A percentile compares a stretch with the other conserved stretches of the same genome.
Evolutionary conservation across 2,888 invertebrate species (phyloP).

Genomic region (Cecidostiba fungosa): DNA sequence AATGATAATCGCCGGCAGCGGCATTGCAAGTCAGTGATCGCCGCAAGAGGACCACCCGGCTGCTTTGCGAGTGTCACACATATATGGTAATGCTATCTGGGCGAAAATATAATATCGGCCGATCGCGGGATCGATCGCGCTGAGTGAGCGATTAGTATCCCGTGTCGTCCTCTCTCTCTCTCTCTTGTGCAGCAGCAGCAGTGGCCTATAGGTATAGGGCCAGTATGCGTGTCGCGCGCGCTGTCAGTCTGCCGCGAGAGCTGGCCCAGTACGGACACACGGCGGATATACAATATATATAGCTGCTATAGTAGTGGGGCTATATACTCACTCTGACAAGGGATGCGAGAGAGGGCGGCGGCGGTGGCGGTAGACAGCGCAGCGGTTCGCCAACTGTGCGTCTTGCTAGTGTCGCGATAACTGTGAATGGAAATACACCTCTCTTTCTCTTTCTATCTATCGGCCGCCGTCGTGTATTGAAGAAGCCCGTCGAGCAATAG

Average conservation of each 20-base stretch:
- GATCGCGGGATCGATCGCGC: slow-evolving; percentile 68
- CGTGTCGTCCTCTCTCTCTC: slow-evolving; percentile 69
- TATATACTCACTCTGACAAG: background rate
- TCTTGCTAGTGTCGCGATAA: slow-evolving; percentile 43
- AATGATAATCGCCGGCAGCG: slow-evolving; percentile 78
- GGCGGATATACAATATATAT: background rate
- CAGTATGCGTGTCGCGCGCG: no score
- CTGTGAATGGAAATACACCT: background rate
- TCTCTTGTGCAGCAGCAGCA: no score
- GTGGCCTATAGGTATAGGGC: no score
- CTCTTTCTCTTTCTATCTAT: no score
- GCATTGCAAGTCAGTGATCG: slow-evolving; percentile 79
- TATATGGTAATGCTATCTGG: slow-evolving; percentile 75
- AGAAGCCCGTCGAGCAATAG: background rate
- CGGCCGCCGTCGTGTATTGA: background rate
- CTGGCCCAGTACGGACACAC: background rate
- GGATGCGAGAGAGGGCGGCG: background rate
- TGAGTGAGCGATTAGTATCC: slow-evolving; percentile 78
- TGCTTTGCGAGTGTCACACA: slow-evolving; percentile 71
- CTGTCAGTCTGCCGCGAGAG: background rate
- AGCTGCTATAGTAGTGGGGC: background rate
- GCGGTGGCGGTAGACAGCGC: background rate
- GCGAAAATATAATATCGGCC: slow-evolving; percentile 70
- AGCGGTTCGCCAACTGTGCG: background rate
- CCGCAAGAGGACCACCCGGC: slow-evolving; percentile 78